These are phyloP conservation scores for Mylabris sibirica DNA, from an alignment of 2,888 invertebrate species.

Conservation along the genomic window DNA sequence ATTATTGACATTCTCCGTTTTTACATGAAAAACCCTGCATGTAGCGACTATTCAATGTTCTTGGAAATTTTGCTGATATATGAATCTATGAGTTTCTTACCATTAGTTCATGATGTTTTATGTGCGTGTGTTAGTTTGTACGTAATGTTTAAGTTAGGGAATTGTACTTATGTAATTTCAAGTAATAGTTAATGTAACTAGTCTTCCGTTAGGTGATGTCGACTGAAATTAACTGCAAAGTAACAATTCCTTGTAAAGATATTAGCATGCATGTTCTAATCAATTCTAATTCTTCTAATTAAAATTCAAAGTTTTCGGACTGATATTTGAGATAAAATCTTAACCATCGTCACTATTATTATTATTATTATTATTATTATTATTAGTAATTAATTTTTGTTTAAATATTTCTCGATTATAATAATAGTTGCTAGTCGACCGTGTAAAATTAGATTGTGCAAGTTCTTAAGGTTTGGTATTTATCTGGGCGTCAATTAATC, in stretches of 20 bases:
- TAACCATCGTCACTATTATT: too few relatives aligned
- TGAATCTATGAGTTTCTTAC: not conserved
- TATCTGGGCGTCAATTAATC: constrained; percentile 22
- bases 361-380: not conserved
- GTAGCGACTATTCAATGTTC: not conserved
- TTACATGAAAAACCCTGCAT: too few relatives aligned
- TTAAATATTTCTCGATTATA: not conserved
- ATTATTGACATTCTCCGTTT: too few relatives aligned
- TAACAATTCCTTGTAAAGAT: constrained; percentile 9
- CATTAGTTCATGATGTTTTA: not conserved
- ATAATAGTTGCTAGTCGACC: not conserved
- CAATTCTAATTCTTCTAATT: not conserved
- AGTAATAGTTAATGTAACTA: not conserved
- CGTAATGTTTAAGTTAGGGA: not conserved
- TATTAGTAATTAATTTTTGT: not conserved
- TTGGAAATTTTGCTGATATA: not conserved
- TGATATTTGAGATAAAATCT: not conserved
- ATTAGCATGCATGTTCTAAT: constrained; percentile 11
- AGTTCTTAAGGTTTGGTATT: not conserved
- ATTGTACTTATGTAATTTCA: not conserved
- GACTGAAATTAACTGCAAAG: constrained; percentile 17
- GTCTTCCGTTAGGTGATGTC: constrained; percentile 1
- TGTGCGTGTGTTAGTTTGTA: not conserved
- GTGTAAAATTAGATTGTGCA: not conserved
- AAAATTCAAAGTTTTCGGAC: too few relatives aligned